These are phyloP conservation scores for Bubo blakistoni DNA, from an alignment of 2,113 vertebrate species.

Conservation along the genomic window DNA sequence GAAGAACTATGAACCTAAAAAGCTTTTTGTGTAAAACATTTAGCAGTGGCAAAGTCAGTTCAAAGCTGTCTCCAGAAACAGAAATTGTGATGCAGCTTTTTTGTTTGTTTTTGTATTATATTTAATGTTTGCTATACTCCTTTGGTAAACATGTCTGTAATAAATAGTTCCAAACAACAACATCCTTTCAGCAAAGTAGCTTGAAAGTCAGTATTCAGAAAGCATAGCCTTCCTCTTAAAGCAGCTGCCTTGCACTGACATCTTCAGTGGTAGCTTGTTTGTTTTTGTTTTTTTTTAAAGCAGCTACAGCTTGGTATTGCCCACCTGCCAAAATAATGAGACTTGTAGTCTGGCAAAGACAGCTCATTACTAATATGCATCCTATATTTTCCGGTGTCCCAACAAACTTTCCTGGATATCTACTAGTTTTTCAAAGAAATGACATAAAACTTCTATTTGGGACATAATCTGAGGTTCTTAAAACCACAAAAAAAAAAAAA, in stretches of 20 bases:
- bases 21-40: conserved; percentile 35
- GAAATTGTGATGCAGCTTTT: background rate
- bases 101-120: conserved; percentile 11
- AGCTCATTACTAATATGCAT: background rate
- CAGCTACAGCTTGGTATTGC: background rate
- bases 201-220: background rate
- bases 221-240: background rate
- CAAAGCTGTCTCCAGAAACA: conserved; percentile 20
- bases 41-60: background rate
- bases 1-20: conserved; percentile 51
- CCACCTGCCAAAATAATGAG: background rate
- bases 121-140: background rate
- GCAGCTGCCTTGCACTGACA: background rate
- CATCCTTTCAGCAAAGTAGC: background rate
- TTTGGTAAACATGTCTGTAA: background rate
- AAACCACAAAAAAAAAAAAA: background rate
- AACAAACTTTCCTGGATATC: background rate
- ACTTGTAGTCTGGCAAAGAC: background rate
- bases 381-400: background rate
- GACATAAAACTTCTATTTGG: background rate
- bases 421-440: background rate
- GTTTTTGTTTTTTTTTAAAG: background rate
- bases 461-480: background rate
- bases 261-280: background rate
- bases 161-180: background rate